A percentile compares a stretch with the other conserved stretches of the same genome.
phyloP scores from a whole-genome alignment of 2,888 invertebrate species.

The Sphaerophoria rueppellii region DNA sequence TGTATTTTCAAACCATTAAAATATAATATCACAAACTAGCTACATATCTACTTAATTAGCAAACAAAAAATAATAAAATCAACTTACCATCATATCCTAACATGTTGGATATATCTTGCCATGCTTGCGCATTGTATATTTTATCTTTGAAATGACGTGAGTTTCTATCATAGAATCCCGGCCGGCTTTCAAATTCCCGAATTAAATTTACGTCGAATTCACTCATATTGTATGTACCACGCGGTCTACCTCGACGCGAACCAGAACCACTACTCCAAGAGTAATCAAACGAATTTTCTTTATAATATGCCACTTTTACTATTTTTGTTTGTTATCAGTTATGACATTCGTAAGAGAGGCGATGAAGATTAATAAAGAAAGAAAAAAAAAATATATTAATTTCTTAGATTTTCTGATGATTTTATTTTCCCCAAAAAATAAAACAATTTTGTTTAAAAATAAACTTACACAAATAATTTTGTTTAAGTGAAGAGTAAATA shows the following conservation, averaged over 20 bases:
- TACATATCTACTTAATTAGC: conserved; percentile 40
- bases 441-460: conserved; percentile 11
- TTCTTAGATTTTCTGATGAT: neutral
- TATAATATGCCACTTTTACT: conserved; percentile 75
- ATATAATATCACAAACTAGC: no score
- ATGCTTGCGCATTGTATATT: conserved; percentile 78
- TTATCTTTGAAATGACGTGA: conserved; percentile 81
- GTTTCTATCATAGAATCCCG: conserved; percentile 81
- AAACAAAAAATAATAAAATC: neutral
- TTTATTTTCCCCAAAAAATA: neutral
- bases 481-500: neutral
- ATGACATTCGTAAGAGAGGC: conserved; percentile 16
- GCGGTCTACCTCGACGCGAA: conserved; percentile 79
- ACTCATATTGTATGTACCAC: conserved; percentile 79
- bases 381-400: conserved; percentile 4
- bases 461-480: neutral
- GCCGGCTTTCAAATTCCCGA: conserved; percentile 79
- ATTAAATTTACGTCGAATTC: conserved; percentile 81
- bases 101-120: conserved; percentile 81
- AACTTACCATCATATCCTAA: conserved; percentile 81
- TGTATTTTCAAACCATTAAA: no score
- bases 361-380: conserved; percentile 5
- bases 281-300: conserved; percentile 49
- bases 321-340: conserved; percentile 25
- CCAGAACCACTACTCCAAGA: conserved; percentile 43